Evolutionary conservation across 2,888 invertebrate species (phyloP).

Genomic region (Torymus aiolomorphi): DNA sequence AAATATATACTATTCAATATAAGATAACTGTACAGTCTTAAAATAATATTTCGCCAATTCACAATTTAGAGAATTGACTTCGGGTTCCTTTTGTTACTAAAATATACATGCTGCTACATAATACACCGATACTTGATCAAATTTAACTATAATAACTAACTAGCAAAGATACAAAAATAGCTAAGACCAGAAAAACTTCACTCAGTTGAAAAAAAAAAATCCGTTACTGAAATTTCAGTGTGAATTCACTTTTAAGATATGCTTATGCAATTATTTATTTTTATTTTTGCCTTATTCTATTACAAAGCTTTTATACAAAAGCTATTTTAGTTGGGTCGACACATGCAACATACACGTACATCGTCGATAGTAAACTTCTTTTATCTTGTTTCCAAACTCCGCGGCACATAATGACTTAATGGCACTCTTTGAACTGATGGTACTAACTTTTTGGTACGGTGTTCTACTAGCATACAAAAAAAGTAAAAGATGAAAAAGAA

Average conservation of each 20-base stretch:
- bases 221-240: too few species aligned
- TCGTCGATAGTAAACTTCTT: constrained; percentile 41
- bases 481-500: constrained; percentile 1
- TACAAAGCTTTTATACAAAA: constrained; percentile 35
- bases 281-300: neutral
- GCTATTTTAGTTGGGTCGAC: constrained; percentile 16
- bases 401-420: constrained; percentile 44
- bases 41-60: too few species aligned
- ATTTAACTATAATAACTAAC: too few species aligned
- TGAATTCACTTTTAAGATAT: constrained; percentile 1
- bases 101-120: too few species aligned
- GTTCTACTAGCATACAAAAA: neutral
- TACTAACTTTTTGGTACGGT: constrained; percentile 44
- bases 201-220: too few species aligned
- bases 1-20: too few species aligned
- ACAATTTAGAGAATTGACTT: too few species aligned
- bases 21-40: neutral
- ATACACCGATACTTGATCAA: too few species aligned
- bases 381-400: constrained; percentile 47
- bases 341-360: constrained; percentile 27
- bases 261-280: neutral
- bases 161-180: too few species aligned
- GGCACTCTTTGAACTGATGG: constrained; percentile 37
- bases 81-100: too few species aligned
- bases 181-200: too few species aligned